Evolutionary conservation across 1,140 invertebrate species (phyloP), one percentile per base, ranked within the genome.

Genomic region (Argopecten irradians): DNA sequence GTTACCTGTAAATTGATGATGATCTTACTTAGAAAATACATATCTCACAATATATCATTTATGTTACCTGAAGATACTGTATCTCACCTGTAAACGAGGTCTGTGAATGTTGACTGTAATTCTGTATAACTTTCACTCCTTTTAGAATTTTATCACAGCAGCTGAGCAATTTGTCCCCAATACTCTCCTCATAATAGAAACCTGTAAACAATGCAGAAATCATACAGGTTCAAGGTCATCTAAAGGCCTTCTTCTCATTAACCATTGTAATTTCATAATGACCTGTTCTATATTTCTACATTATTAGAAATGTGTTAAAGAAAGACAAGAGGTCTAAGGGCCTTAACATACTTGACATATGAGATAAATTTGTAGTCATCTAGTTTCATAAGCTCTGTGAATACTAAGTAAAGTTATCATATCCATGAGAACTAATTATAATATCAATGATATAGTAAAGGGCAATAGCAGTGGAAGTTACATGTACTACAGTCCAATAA

Each of bases 101-200:
- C 55, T 71, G 55, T 71, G 28, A 28, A 2, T 28, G 55, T 19
- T 39, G 36, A 39, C 36, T 46, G n/a, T 71, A 71, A 16, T 71
- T 11, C 22, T 71, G 55, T 71, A 71, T 71, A 11, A 71, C 55
- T 28, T n/a, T 71, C 19, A 71, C 55, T 71, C 55, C 89, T 0
- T 84, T 41, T 36, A 91, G 91, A 13, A 94, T 89, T 8, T 71
- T 82, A 41, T 93, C 84, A 87, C 91, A 92, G n/a, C 86, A 89
- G 35, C 34, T 39, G 35, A 94, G 86, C 11, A 94, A 89, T 85
- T 93, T 93, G 88, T 94, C 94, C 32, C 91, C 93, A 35, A 93
- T 88, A 88, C 93, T 93, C 39, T 94, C 93, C 83, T 93, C 93
- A 82, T 92, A 35, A 85, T 86, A 88, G 7, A 90, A 86, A 33